Base-by-base conservation (phyloP, 2,113 vertebrate genomes). In the Bostrychus sinensis region DNA sequence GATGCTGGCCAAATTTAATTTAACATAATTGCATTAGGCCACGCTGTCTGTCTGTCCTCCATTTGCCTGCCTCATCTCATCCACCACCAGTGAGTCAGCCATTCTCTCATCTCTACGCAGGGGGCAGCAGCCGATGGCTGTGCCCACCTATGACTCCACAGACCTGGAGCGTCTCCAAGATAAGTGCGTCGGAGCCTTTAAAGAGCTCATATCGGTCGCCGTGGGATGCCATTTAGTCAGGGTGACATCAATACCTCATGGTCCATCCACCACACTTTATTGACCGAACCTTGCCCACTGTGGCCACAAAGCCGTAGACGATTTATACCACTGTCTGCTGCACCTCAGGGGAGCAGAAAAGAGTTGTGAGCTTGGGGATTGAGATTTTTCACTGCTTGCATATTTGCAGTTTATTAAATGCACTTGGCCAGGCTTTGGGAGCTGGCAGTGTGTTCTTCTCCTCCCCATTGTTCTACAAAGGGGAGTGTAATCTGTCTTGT, bases 71-170 rank as follows among this genome's bases (percentile, higher is more conserved):
- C 78, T 83, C 73, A 71, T 81, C 81, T 66, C 74, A 71, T 82
- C 82, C 70, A 72, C 75, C 72, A 61, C 64, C 74, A 62, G 77
- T 88, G 86, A 89, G 81, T 86, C 85, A 88, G 88, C 80, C 86
- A 70, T 87, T 88, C 85, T 78, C 65, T 85, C 85, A 80, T 86
- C 75, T 60, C 38, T 6, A 3, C 14, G 26, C n/a, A 20, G 16
- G 25, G 12, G 55, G 34, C 2, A 43, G 13, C 56, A 32, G 62
- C 32, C 25, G 53, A 69, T 70, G 80, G 65, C 64, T 78, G 55
- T 62, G 65, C 75, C 76, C 81, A 83, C 78, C 53, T 76, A 74
- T 74, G 75, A 75, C 62, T 77, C 56, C 56, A 63, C 62, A 75
- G 72, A 51, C 37, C n/a, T 74, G 83, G 72, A 83, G 75, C 5